Evolutionary conservation across 2,113 vertebrate genomes (phyloP), one percentile per base, ranked within the genome.

Genomic region (Stegostoma tigrinum): DNA sequence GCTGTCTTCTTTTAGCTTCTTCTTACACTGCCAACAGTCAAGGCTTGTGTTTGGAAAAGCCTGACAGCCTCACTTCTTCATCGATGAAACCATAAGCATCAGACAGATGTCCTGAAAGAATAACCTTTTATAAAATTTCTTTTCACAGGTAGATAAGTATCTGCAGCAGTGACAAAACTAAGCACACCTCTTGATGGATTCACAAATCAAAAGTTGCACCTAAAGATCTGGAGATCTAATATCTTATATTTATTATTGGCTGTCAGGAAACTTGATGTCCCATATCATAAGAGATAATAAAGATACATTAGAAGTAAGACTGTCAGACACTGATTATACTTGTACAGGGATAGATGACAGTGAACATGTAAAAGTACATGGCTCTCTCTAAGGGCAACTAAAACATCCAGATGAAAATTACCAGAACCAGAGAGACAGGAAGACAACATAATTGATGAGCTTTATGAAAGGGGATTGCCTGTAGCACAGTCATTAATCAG

Each of bases 361-460:
- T 68, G 38, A 38, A 68, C 1, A 3, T 94, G 66, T 68, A 94
- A 45, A 94, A 94, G 66, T 23, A 68, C 27, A 55, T 61, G 87
- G 17, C 48, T 55, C 52, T 30, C 48, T 17, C 64, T 61, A 61
- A 90, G 30, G 80, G 52, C 10, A 15, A 61, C 87, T 34, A 15
- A 90, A 90, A 34, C 87, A 90, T 30, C 87, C 87, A 90, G 30
- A 52, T 87, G 34, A 93, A 64, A 93, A 34, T 93, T 93, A 42
- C 55, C n/a, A 64, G 45, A 93, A 64, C 5, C 90, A 67, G 90
- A 66, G 61, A 34, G 34, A 66, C 61, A 93, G n/a, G n/a, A 19
- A 93, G 64, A 67, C 90, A 93, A 67, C 34, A 67, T 38, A 90
- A 90, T 90, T 93, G 30, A 67, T 27, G 64, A 93, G 38, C 67